Evolutionary conservation across 2,113 vertebrate species (phyloP).

Genomic region (Aegithalos caudatus): DNA sequence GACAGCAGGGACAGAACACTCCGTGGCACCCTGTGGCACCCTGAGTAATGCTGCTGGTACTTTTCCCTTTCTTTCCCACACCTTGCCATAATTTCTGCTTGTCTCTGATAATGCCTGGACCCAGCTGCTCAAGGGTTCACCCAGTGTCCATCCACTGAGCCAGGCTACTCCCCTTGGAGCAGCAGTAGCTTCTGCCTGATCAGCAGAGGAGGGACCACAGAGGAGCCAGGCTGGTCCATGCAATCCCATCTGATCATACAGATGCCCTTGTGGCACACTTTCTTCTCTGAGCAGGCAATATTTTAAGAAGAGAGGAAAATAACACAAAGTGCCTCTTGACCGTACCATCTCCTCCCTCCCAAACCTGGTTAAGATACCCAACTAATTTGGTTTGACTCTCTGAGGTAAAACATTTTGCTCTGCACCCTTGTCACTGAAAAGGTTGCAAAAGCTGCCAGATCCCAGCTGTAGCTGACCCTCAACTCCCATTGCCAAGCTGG

Average conservation of each 20-base stretch:
- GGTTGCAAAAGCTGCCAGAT: not conserved
- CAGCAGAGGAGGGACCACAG: not conserved
- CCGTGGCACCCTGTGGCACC: not conserved
- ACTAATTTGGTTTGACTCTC: not conserved
- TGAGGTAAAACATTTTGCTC: not conserved
- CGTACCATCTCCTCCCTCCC: not conserved
- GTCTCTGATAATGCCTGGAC: not conserved
- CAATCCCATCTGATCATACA: not conserved
- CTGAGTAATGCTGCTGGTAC: not conserved
- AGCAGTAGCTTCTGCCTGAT: not conserved
- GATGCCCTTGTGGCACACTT: not conserved
- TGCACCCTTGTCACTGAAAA: not conserved
- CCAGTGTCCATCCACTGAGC: not conserved
- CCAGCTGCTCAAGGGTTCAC: not conserved
- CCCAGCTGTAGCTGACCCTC: not conserved
- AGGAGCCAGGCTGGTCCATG: accelerated
- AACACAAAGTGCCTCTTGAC: not conserved
- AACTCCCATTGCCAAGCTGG: not conserved
- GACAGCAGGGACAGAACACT: not conserved
- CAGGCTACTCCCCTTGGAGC: not conserved
- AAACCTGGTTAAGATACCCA: not conserved
- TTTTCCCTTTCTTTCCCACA: not conserved
- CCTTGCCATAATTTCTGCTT: not conserved
- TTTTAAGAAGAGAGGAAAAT: not conserved
- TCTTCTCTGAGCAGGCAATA: not conserved